Percentiles rank a stretch among this genome's conserved stretches.
These are phyloP conservation scores for Listronotus oregonensis DNA, from an alignment of 1,140 invertebrate species.

Conservation along the genomic window DNA sequence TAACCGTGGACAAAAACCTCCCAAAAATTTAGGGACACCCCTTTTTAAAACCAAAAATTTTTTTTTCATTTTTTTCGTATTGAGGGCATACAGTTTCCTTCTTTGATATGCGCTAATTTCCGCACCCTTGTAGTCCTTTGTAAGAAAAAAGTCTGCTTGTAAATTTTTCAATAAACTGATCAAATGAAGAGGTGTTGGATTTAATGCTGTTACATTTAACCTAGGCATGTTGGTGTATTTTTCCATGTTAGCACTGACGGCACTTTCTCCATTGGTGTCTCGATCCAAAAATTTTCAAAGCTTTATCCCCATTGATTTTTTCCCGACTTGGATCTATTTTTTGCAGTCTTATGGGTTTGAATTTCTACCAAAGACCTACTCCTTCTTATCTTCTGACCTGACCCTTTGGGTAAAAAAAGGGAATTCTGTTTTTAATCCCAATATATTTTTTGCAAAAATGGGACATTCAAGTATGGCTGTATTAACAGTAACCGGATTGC, in stretches of 20 bases:
- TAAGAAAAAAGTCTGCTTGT: conserved; percentile 36
- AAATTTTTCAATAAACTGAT: conserved; percentile 19
- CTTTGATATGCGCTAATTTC: conserved; percentile 37
- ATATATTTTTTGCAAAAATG: neutral
- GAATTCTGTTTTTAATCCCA: neutral
- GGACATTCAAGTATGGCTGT: neutral
- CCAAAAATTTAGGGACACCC: conserved; percentile 36
- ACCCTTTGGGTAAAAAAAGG: conserved; percentile 18
- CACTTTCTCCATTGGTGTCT: conserved; percentile 10
- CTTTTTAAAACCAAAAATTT: conserved; percentile 14
- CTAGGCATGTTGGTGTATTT: conserved; percentile 30
- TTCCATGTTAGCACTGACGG: conserved; percentile 22
- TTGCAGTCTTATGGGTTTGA: neutral
- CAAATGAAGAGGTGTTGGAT: conserved; percentile 20
- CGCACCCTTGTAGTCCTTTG: conserved; percentile 34
- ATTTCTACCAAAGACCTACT: conserved; percentile 25
- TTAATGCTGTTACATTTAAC: conserved; percentile 11
- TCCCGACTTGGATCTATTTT: conserved; percentile 19
- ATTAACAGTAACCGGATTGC: neutral
- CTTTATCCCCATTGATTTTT: neutral
- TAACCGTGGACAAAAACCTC: conserved; percentile 23
- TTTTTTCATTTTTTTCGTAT: conserved; percentile 38
- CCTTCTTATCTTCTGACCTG: neutral
- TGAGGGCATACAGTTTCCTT: conserved; percentile 38
- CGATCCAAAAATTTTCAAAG: neutral